Percentiles rank a stretch among this genome's conserved stretches.
Conservation (phyloP, 53 echinoderm and acorn worm species). For the Apostichopus leukothele region DNA sequence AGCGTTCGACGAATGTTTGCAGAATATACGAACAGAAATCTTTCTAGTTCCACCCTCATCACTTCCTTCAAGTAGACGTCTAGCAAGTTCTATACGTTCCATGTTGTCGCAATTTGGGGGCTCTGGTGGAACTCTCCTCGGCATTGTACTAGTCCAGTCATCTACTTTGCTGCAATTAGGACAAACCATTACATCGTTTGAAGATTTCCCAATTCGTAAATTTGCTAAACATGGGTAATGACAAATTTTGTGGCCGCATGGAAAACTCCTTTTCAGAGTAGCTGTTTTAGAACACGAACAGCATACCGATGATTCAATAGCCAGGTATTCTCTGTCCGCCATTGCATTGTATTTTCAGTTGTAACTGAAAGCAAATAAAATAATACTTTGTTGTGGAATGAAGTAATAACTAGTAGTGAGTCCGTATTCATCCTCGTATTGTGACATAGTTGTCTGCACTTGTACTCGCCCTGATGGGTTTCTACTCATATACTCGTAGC, state of each 20-base stretch:
- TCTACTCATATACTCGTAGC: too few relatives aligned
- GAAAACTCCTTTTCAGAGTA: not conserved
- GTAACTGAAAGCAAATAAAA: too few relatives aligned
- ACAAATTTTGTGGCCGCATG: conserved; percentile 35
- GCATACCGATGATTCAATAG: not conserved
- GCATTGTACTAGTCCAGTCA: not conserved
- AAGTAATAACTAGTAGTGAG: too few relatives aligned
- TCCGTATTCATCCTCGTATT: too few relatives aligned
- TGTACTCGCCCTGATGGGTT: too few relatives aligned
- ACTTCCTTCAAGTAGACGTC: not conserved
- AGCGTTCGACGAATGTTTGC: not conserved
- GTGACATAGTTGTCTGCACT: too few relatives aligned
- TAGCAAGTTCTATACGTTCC: not conserved
- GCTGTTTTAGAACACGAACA: not conserved
- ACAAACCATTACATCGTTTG: not conserved
- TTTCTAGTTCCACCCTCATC: not conserved
- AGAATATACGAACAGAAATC: conserved; percentile 40
- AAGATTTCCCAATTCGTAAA: not conserved
- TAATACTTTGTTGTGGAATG: too few relatives aligned
- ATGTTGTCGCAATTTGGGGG: not conserved
- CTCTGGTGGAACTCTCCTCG: not conserved
- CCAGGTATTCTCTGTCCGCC: not conserved
- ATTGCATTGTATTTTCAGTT: not conserved
- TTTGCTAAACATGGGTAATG: not conserved
- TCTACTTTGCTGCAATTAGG: not conserved